phyloP scores from a whole-genome alignment of 2,797 vertebrate species.

The Thalassophryne amazonica region DNA sequence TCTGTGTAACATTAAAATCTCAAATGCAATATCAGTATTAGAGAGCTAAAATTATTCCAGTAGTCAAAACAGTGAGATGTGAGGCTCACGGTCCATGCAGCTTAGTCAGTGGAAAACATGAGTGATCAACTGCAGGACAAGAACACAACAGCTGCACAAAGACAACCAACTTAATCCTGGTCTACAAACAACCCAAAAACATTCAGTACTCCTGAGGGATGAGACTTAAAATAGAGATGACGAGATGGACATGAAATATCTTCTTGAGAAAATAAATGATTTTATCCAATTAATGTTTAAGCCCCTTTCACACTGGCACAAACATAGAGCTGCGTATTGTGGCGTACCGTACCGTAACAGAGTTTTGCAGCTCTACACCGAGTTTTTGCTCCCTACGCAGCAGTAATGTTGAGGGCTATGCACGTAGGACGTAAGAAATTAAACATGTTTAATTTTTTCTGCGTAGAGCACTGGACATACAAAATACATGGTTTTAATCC shows the following conservation, averaged over 20 bases:
- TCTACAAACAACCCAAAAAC: slow-evolving; percentile 26
- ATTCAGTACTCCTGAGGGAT: slow-evolving; percentile 48
- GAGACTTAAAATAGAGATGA: slow-evolving; percentile 23
- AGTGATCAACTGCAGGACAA: slow-evolving; percentile 23
- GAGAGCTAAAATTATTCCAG: neutral
- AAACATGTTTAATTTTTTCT: too few relatives aligned
- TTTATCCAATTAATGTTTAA: too few relatives aligned
- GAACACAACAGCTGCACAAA: slow-evolving; percentile 62
- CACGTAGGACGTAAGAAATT: too few relatives aligned
- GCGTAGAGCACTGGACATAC: too few relatives aligned
- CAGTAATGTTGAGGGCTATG: too few relatives aligned
- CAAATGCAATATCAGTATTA: neutral
- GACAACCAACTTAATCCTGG: slow-evolving; percentile 25
- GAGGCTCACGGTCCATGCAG: slow-evolving; percentile 22
- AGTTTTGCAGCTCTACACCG: too few relatives aligned
- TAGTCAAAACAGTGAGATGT: slow-evolving; percentile 8
- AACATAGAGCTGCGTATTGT: too few relatives aligned
- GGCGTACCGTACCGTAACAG: too few relatives aligned
- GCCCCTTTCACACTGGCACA: neutral
- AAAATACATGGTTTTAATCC: too few relatives aligned
- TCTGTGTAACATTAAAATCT: neutral
- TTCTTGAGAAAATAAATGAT: neutral
- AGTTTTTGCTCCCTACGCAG: too few relatives aligned
- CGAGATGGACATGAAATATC: neutral
- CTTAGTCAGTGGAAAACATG: slow-evolving; percentile 64